A percentile compares a stretch with the other conserved stretches of the same genome.
phyloP scores from a whole-genome alignment of 2,113 vertebrate species.

The Cyphomyrus plagiostoma region DNA sequence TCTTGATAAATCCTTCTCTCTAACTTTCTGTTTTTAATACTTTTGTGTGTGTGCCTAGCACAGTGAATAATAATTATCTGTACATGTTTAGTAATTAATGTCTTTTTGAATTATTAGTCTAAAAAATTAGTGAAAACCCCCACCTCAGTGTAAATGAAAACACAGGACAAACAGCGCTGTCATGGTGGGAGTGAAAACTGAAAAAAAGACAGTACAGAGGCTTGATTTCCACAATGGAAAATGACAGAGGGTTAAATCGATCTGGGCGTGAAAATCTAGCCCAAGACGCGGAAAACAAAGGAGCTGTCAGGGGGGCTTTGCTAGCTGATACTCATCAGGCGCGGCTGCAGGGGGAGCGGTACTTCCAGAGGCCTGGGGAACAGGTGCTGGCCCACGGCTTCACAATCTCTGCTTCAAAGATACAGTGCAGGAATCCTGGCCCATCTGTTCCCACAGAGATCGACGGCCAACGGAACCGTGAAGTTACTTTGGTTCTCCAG shows the following conservation, averaged over 20 bases:
- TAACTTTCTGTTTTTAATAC: neutral
- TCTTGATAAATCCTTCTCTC: neutral
- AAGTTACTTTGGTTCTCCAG: neutral
- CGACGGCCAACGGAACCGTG: constrained; percentile 1
- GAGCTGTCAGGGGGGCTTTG: constrained; percentile 48
- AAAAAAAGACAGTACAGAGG: neutral
- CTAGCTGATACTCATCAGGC: constrained; percentile 38
- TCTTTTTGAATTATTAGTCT: neutral
- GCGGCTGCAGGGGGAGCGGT: constrained; percentile 43
- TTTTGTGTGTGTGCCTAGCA: neutral
- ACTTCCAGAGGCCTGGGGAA: constrained; percentile 46
- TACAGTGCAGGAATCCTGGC: constrained; percentile 20
- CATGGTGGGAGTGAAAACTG: neutral
- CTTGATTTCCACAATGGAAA: constrained; percentile 3
- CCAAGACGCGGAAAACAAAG: constrained; percentile 3
- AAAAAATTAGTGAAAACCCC: neutral
- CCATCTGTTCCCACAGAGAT: constrained; percentile 26
- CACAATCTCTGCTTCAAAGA: constrained; percentile 61
- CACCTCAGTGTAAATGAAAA: neutral
- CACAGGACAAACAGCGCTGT: neutral
- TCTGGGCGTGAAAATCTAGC: constrained; percentile 6
- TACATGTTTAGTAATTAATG: neutral
- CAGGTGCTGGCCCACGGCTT: constrained; percentile 58
- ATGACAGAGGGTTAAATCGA: constrained; percentile 10
- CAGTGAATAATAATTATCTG: neutral